phyloP scores from a whole-genome alignment of 2,888 invertebrate genomes.

The Meliscaeva auricollis region DNA sequence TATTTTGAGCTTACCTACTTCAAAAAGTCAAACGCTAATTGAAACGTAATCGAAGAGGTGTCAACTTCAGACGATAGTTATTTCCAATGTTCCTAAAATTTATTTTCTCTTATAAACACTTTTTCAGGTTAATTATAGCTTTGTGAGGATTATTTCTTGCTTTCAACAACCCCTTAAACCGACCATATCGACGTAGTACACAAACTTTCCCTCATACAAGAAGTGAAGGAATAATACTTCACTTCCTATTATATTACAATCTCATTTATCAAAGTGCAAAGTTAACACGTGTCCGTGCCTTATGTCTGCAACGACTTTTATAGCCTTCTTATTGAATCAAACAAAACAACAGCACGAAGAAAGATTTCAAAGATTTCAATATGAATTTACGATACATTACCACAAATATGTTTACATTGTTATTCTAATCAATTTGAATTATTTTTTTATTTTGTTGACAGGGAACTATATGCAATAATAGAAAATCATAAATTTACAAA shows the following conservation, averaged over 20 bases:
- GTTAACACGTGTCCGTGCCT: slow-evolving; percentile 46
- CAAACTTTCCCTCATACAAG: slow-evolving; percentile 1
- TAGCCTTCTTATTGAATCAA: slow-evolving; percentile 26
- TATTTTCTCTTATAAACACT: slow-evolving; percentile 38
- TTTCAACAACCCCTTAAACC: slow-evolving; percentile 21
- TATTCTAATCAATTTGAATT: slow-evolving; percentile 39
- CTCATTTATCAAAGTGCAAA: slow-evolving; percentile 66
- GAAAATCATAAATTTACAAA: slow-evolving; percentile 96
- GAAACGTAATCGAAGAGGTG: slow-evolving; percentile 45
- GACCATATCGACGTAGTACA: too few species aligned
- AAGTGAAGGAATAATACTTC: slow-evolving; percentile 26
- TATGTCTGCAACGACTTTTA: slow-evolving; percentile 34
- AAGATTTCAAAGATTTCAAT: slow-evolving; percentile 12
- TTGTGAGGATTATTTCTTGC: slow-evolving; percentile 22
- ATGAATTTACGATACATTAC: slow-evolving; percentile 39
- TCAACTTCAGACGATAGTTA: slow-evolving; percentile 60
- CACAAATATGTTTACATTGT: slow-evolving; percentile 48
- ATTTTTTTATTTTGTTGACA: slow-evolving; percentile 72
- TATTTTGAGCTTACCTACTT: too few species aligned
- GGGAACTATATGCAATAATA: slow-evolving; percentile 94
- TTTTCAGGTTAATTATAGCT: slow-evolving; percentile 67
- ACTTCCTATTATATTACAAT: slow-evolving; percentile 56
- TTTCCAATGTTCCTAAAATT: slow-evolving; percentile 29
- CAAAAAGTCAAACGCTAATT: neutral
- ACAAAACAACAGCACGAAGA: neutral